A percentile compares a stretch with the other conserved stretches of the same genome.
phyloP scores from a whole-genome alignment of 2,888 invertebrate genomes.

The Orthosia cruda region DNA sequence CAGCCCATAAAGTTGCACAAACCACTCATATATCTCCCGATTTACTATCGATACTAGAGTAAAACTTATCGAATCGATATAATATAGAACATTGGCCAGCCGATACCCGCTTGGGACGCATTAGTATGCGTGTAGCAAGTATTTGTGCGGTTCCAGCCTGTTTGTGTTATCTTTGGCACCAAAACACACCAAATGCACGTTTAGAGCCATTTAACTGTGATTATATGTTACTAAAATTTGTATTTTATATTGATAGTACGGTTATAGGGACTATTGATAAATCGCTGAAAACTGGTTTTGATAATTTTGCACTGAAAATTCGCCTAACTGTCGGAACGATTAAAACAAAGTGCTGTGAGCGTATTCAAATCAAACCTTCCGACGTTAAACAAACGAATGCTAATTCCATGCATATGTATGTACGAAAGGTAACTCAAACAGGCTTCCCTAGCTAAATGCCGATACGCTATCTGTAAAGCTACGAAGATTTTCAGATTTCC shows the following conservation, averaged over 20 bases:
- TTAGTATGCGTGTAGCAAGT: no score
- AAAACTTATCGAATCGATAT: slow-evolving; percentile 59
- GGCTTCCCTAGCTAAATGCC: not conserved
- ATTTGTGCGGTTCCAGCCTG: no score
- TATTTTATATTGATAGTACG: slow-evolving; percentile 27
- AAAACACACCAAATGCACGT: slow-evolving; percentile 56
- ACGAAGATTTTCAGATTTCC: slow-evolving; percentile 49
- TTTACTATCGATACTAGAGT: slow-evolving; percentile 47
- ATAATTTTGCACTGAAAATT: slow-evolving; percentile 16
- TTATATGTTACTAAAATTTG: slow-evolving; percentile 36
- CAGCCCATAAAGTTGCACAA: slow-evolving; percentile 33
- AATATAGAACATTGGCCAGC: slow-evolving; percentile 44
- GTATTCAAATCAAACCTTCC: slow-evolving; percentile 43
- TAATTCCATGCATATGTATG: slow-evolving; percentile 53
- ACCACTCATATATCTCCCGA: slow-evolving; percentile 45
- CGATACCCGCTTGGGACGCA: slow-evolving; percentile 45
- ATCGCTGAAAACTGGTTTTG: not conserved
- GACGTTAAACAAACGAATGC: slow-evolving; percentile 45
- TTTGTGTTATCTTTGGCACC: slow-evolving; percentile 67
- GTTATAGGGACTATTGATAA: not conserved
- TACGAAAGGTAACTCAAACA: slow-evolving; percentile 29
- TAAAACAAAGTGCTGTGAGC: slow-evolving; percentile 30
- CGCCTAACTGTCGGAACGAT: not conserved
- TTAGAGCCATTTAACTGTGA: slow-evolving; percentile 52
- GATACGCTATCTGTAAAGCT: slow-evolving; percentile 10